These are phyloP conservation scores for Pocillopora verrucosa DNA, from an alignment of 64 coral and sea anemone species.

Conservation along the genomic window DNA sequence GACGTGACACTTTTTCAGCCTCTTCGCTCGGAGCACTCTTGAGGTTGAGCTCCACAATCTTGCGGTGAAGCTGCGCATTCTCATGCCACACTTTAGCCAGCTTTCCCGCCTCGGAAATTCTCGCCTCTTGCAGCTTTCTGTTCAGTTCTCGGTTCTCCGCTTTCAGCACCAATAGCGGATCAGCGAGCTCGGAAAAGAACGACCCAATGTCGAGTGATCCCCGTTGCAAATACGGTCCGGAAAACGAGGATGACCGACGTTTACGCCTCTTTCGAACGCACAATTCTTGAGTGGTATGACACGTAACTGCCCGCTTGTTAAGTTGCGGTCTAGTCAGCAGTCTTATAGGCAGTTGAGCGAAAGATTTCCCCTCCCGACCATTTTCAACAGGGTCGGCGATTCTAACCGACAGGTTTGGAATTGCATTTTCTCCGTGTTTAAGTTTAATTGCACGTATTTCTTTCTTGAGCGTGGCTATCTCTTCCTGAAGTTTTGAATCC, in stretches of 20 bases:
- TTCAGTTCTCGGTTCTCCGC: constrained; percentile 59
- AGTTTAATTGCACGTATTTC: constrained; percentile 54
- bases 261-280: constrained; percentile 12
- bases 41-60: constrained; percentile 61
- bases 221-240: constrained; percentile 26
- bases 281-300: constrained; percentile 21
- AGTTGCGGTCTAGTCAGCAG: constrained; percentile 26
- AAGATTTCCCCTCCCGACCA: background rate
- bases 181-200: background rate
- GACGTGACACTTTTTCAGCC: constrained; percentile 38
- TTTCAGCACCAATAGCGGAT: constrained; percentile 45
- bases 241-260: constrained; percentile 24
- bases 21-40: constrained; percentile 46
- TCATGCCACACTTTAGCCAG: constrained; percentile 73
- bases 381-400: constrained; percentile 11
- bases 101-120: constrained; percentile 73
- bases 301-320: constrained; percentile 42
- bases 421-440: background rate
- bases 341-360: background rate
- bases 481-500: constrained; percentile 51
- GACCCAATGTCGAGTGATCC: constrained; percentile 33
- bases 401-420: background rate
- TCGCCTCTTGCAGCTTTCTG: constrained; percentile 48
- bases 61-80: constrained; percentile 65
- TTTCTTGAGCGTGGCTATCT: constrained; percentile 56